A percentile compares a stretch with the other conserved stretches of the same genome.
Evolutionary conservation across 2,888 invertebrate species (phyloP).

Genomic region (Drosophila lacicola): DNA sequence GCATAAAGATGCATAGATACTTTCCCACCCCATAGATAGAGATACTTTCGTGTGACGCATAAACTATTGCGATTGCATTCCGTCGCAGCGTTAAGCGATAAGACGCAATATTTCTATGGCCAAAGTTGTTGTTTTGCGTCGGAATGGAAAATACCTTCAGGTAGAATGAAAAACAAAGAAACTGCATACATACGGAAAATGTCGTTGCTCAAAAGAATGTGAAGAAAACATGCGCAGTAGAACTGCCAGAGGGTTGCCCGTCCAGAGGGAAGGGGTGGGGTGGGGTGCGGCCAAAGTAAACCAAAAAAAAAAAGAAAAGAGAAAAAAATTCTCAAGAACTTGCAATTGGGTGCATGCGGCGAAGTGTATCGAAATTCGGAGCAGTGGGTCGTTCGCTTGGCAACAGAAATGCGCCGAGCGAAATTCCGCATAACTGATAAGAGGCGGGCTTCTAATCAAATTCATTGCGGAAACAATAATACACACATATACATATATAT

Average conservation of each 20-base stretch:
- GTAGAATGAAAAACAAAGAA: conserved; percentile 61
- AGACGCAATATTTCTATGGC: conserved; percentile 52
- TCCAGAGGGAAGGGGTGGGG: background rate
- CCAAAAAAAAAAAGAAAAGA: background rate
- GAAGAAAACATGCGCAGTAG: conserved; percentile 58
- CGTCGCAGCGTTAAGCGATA: conserved; percentile 35
- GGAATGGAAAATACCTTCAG: conserved; percentile 69
- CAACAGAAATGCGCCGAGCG: conserved; percentile 18
- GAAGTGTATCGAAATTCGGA: conserved; percentile 21
- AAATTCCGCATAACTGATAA: conserved; percentile 52
- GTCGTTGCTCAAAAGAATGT: conserved; percentile 9
- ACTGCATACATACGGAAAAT: conserved; percentile 38
- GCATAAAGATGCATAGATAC: conserved; percentile 8
- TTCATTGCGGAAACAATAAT: conserved; percentile 55
- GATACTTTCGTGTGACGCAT: conserved; percentile 18
- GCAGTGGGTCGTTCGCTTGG: conserved; percentile 23
- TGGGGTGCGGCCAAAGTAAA: background rate
- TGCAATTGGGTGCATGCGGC: conserved; percentile 12
- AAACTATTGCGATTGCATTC: conserved; percentile 50
- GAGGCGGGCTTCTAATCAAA: conserved; percentile 52
- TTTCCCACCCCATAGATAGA: conserved; percentile 22
- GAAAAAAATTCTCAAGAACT: conserved; percentile 18
- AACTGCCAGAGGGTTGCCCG: conserved; percentile 23
- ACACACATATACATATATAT: conserved; percentile 1
- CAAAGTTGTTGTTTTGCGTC: conserved; percentile 31